Percentiles rank a stretch among this genome's conserved stretches.
These are phyloP conservation scores for Lepidocolaptes lacrymiger DNA, from an alignment of 2,797 vertebrate species.

Conservation along the genomic window DNA sequence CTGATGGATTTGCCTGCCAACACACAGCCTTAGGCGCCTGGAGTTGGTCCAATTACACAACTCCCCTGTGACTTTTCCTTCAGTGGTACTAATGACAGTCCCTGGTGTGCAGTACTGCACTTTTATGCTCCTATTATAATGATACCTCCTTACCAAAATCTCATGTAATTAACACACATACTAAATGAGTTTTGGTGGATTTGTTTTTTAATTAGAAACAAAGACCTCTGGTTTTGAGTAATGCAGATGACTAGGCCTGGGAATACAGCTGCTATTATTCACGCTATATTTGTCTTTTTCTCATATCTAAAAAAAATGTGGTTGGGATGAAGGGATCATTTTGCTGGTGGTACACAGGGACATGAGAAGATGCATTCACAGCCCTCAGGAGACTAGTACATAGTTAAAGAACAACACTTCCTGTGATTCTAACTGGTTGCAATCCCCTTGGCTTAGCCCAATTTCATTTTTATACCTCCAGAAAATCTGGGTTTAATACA, in stretches of 20 bases:
- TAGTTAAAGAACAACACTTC: not conserved
- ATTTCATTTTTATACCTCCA: not conserved
- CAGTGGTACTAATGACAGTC: constrained; percentile 25
- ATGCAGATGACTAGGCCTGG: not conserved
- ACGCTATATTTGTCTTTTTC: not conserved
- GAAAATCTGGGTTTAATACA: not conserved
- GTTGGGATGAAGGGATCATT: not conserved
- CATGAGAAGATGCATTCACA: not conserved
- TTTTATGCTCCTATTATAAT: constrained; percentile 7
- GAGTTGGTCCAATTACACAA: constrained; percentile 36
- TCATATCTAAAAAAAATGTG: not conserved
- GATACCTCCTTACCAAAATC: constrained; percentile 47
- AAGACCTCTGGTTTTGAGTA: constrained; percentile 5
- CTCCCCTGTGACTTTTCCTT: constrained; percentile 28
- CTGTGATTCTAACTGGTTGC: not conserved
- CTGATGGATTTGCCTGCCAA: constrained; percentile 42
- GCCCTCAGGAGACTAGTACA: not conserved
- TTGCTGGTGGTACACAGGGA: not conserved
- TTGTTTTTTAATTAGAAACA: constrained; percentile 58
- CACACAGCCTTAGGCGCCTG: not conserved
- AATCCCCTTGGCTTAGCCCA: not conserved
- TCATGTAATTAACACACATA: constrained; percentile 51
- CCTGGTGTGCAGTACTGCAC: not conserved
- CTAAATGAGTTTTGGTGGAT: constrained; percentile 53
- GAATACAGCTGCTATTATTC: constrained; percentile 30